These are phyloP conservation scores for Cerceris rybyensis DNA, from an alignment of 2,888 invertebrate species.

Conservation along the genomic window DNA sequence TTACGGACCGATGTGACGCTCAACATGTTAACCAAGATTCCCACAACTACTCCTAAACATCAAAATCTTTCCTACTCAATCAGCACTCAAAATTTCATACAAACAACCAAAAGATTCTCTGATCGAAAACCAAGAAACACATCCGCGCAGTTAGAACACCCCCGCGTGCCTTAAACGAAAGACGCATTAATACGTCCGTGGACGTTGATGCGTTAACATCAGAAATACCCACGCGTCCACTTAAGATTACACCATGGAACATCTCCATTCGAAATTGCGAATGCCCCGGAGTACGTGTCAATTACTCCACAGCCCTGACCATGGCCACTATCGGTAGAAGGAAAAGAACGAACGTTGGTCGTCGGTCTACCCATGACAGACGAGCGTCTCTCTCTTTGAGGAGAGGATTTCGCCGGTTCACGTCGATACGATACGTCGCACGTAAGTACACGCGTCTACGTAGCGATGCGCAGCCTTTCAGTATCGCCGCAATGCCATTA, in stretches of 20 bases:
- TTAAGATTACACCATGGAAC: not conserved
- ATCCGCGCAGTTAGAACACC: too few relatives aligned
- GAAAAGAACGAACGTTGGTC: slow-evolving; percentile 21
- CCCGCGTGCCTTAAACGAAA: too few relatives aligned
- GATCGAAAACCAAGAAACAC: too few relatives aligned
- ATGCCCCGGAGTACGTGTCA: slow-evolving; percentile 8
- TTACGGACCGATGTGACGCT: too few relatives aligned
- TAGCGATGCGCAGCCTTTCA: slow-evolving; percentile 52
- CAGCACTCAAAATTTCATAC: too few relatives aligned
- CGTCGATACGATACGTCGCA: slow-evolving; percentile 14
- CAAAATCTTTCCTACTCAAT: too few relatives aligned
- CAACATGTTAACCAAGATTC: too few relatives aligned
- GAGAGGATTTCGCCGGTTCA: slow-evolving; percentile 35
- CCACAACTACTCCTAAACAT: too few relatives aligned
- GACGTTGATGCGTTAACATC: too few relatives aligned
- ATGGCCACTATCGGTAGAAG: slow-evolving; percentile 23
- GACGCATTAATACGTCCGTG: too few relatives aligned
- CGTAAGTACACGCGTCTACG: not conserved
- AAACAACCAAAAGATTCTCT: too few relatives aligned
- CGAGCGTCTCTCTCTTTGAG: slow-evolving; percentile 27
- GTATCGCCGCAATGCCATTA: slow-evolving; percentile 64
- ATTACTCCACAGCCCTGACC: slow-evolving; percentile 42
- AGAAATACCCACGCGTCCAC: too few relatives aligned
- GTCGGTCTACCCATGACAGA: slow-evolving; percentile 7
- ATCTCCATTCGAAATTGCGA: slow-evolving; percentile 9